A percentile compares a stretch with the other conserved stretches of the same genome.
Conservation (phyloP, 1,140 invertebrate species). For the Drosophila funebris region DNA sequence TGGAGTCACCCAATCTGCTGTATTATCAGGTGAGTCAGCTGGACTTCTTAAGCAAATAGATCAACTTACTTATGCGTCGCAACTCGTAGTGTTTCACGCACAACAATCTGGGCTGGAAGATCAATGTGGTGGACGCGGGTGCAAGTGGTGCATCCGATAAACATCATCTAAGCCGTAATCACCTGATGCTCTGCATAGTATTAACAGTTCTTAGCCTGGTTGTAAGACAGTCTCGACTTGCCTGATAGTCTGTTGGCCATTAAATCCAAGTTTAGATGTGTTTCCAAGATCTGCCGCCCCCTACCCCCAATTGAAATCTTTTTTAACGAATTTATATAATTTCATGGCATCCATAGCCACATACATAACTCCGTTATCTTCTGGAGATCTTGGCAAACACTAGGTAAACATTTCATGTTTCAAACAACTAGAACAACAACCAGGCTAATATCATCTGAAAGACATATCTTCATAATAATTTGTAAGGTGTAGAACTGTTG, state of each 20-base stretch:
- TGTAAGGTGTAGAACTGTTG: constrained; percentile 74
- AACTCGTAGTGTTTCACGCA: constrained; percentile 93
- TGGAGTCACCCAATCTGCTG: constrained; percentile 91
- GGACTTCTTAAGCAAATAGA: rapidly evolving
- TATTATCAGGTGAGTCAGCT: constrained; percentile 92
- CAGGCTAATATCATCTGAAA: constrained; percentile 82
- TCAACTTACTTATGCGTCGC: neutral
- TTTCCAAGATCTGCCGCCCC: constrained; percentile 16
- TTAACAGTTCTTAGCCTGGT: constrained; percentile 67
- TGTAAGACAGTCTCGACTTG: constrained; percentile 52
- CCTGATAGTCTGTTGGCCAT: constrained; percentile 69
- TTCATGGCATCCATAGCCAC: constrained; percentile 23
- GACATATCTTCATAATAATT: constrained; percentile 83
- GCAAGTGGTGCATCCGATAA: constrained; percentile 80
- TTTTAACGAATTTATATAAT: constrained; percentile 64
- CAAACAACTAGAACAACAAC: constrained; percentile 46
- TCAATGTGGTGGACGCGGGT: constrained; percentile 90
- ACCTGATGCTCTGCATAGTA: constrained; percentile 34
- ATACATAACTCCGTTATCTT: neutral
- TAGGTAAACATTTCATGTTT: constrained; percentile 10
- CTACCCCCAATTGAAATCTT: constrained; percentile 11
- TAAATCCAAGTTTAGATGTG: constrained; percentile 23
- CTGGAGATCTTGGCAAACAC: neutral
- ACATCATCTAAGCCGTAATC: constrained; percentile 7
- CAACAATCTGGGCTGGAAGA: constrained; percentile 96